phyloP scores from a whole-genome alignment of 2,113 vertebrate species.

The Zingel zingel region DNA sequence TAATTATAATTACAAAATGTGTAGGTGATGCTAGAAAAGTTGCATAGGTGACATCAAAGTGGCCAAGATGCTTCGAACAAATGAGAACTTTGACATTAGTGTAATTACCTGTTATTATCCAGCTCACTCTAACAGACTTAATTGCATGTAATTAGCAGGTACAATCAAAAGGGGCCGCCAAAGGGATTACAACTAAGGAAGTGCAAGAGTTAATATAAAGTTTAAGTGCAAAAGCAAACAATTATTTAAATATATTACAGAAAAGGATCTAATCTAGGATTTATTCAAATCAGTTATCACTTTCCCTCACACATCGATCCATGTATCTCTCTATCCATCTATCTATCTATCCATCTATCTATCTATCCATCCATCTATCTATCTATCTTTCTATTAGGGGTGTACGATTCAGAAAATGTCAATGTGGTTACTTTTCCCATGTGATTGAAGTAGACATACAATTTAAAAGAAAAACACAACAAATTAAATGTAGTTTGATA shows the following conservation, averaged over 20 bases:
- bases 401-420: no score
- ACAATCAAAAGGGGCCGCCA: constrained; percentile 24
- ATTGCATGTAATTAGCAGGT: constrained; percentile 54
- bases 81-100: constrained; percentile 23
- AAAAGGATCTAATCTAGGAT: not conserved
- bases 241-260: constrained; percentile 4
- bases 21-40: not conserved
- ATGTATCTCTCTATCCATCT: not conserved
- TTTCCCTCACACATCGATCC: not conserved
- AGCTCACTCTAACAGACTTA: constrained; percentile 27
- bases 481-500: no score
- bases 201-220: constrained; percentile 34
- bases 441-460: no score
- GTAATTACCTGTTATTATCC: constrained; percentile 55
- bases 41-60: not conserved
- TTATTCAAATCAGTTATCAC: not conserved
- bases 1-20: constrained; percentile 5
- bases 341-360: no score
- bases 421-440: no score
- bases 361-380: not conserved
- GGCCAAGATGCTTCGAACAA: not conserved
- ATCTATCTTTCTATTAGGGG: no score
- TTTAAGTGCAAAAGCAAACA: constrained; percentile 11
- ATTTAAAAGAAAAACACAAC: no score
- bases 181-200: constrained; percentile 30